Evolutionary conservation across 2,888 invertebrate genomes (phyloP), one percentile per base, ranked within the genome.

Genomic region (Limnephilus marmoratus): DNA sequence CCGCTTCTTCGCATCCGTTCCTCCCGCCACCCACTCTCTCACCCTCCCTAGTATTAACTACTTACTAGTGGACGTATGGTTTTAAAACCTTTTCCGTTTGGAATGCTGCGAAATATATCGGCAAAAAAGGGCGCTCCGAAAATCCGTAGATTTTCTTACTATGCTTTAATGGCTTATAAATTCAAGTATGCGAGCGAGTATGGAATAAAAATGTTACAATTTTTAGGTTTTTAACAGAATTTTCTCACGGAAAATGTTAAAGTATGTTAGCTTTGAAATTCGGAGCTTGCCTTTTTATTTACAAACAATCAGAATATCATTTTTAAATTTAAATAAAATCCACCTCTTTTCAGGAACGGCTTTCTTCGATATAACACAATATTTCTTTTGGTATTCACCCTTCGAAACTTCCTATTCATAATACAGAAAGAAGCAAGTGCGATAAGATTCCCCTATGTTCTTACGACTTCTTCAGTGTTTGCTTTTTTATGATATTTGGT

Each of bases 1-100:
- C 68, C 88, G 68, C 68, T 68, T 68, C 88, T 88, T 68, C 68
- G 88, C 88, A 80, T 80, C 12, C 24, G 34, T 68, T 68, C 9
- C 68, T n/a, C 68, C 68, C 68, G 4, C 68, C 24, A 41, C 15
- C 13, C 45, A 45, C 45, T 45, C 45, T 45, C 49, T 45, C 53
- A 53, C 53, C 53, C 0, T 7, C 68, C 68, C 68, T 9, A 24
- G 68, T 68, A 68, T 24, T 68, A 68, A 68, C 68, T 68, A 68
- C 68, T 68, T 68, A 24, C 24, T 24, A 41, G 37, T 41, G 41
- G 85, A 85, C 24, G 87, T 34, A 87, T 53, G 88, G 15, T 24
- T 88, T 88, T 88, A 34, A 85, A 85, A 34, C 85, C 85, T 41
- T 85, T 41, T 85, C 85, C 24, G 9, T n/a, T n/a, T 85, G 85